These are phyloP conservation scores for Lindbergichthys nudifrons DNA, from an alignment of 2,797 vertebrate genomes.

Conservation along the genomic window DNA sequence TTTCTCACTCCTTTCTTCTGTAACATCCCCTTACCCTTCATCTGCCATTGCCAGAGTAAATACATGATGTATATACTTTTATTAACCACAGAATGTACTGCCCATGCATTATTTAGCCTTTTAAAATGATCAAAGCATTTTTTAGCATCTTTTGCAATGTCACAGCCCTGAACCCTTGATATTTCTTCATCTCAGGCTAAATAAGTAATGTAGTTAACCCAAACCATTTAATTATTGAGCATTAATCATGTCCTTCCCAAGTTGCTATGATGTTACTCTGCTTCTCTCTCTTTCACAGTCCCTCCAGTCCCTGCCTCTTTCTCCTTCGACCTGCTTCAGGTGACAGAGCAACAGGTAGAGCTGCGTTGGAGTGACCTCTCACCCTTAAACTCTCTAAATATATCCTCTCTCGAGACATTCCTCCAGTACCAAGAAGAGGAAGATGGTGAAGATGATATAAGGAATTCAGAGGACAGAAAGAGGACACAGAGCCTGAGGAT, in stretches of 20 bases:
- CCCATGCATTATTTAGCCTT: not conserved
- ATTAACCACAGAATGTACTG: not conserved
- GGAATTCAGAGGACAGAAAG: slow-evolving; percentile 14
- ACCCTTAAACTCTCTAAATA: slow-evolving; percentile 63
- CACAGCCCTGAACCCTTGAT: not conserved
- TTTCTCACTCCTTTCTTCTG: slow-evolving; percentile 91
- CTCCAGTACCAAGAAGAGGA: slow-evolving; percentile 83
- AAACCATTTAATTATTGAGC: not conserved
- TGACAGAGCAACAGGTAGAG: slow-evolving; percentile 82
- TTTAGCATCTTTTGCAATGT: not conserved
- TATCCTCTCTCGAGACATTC: slow-evolving; percentile 69
- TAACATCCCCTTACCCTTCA: slow-evolving; percentile 86
- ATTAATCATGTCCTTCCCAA: not conserved
- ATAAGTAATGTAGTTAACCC: not conserved
- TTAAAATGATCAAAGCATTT: not conserved
- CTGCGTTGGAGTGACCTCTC: slow-evolving; percentile 83
- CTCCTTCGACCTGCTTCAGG: slow-evolving; percentile 78
- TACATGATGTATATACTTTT: slow-evolving; percentile 29
- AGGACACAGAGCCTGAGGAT: slow-evolving; percentile 2
- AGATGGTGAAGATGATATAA: slow-evolving; percentile 16
- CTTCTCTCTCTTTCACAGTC: slow-evolving; percentile 65
- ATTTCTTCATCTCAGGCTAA: not conserved
- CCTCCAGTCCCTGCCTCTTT: slow-evolving; percentile 74
- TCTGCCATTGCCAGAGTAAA: slow-evolving; percentile 92
- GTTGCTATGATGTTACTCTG: not conserved